Conservation (phyloP, 2,888 invertebrate species). For the Mystacides longicornis region DNA sequence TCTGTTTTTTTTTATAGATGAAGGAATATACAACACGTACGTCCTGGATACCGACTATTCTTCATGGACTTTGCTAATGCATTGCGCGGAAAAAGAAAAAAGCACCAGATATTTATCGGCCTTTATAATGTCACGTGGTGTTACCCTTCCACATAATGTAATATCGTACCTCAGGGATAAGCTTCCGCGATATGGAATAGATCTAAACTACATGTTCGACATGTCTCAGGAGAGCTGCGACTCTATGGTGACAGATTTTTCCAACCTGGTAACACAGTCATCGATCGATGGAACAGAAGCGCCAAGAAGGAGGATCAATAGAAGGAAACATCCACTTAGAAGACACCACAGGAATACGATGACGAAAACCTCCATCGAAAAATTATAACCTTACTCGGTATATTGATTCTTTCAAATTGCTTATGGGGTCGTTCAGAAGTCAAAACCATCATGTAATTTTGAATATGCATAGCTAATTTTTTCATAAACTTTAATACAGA, state of each 20-base stretch:
- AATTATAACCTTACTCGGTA: too few species aligned
- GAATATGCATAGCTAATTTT: too few species aligned
- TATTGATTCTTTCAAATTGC: too few species aligned
- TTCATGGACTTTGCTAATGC: slow-evolving; percentile 75
- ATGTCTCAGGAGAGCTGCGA: slow-evolving; percentile 68
- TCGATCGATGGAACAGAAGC: neutral
- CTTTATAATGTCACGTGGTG: slow-evolving; percentile 64
- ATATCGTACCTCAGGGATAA: slow-evolving; percentile 72
- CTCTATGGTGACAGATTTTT: slow-evolving; percentile 21
- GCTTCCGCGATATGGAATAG: slow-evolving; percentile 74
- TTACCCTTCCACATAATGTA: slow-evolving; percentile 55
- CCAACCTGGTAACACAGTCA: slow-evolving; percentile 7
- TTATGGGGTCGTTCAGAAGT: too few species aligned
- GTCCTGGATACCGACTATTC: slow-evolving; percentile 78
- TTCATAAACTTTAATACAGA: too few species aligned
- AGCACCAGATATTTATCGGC: slow-evolving; percentile 75
- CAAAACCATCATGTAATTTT: too few species aligned
- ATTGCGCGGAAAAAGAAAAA: slow-evolving; percentile 77
- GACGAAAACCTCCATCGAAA: too few species aligned
- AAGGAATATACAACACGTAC: slow-evolving; percentile 83
- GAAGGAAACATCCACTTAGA: slow-evolving; percentile 19
- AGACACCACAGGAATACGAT: slow-evolving; percentile 16
- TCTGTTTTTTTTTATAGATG: slow-evolving; percentile 50
- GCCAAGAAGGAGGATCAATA: slow-evolving; percentile 1
- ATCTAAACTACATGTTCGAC: slow-evolving; percentile 74